Evolutionary conservation across 2,797 vertebrate species (phyloP), one percentile per base, ranked within the genome.

Genomic region (Megaceryle alcyon): DNA sequence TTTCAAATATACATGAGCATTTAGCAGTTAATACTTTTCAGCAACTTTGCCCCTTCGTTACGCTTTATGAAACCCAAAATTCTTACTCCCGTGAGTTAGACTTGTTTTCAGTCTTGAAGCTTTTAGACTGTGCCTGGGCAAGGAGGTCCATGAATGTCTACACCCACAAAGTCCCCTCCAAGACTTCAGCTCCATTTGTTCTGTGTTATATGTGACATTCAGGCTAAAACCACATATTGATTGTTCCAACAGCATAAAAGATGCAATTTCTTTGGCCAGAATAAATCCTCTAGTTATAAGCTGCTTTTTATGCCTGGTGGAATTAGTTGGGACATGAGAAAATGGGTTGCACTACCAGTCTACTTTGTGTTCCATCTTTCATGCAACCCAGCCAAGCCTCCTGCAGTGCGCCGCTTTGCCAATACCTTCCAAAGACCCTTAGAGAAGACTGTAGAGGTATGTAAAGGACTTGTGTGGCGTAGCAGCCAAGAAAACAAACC

Each of bases 231-330:
- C 23, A 20, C 10, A 0, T 35, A 37, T 85, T 84, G 84, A 22
- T 89, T 69, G 31, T 91, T 87, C 41, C 26, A 65, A 3, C 20
- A 17, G 39, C 0, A 2, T 51, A 72, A 84, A 12, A 63, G 44
- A 41, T 82, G 35, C 79, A 76, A 72, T 83, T 89, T 75, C 35
- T 92, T 73, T 88, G 82, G 64, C 68, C 56, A 8, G 44, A 64
- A 35, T 71, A 69, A 86, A 41, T 64, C 14, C n/a, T 69, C 3
- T 72, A 26, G 56, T 60, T 82, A 48, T 39, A 63, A 73, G 64
- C 31, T 37, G 29, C 18, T 80, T 77, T 65, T 49, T 87, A 10
- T 87, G 39, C 43, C 44, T 48, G 29, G 10, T 77, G 56, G 54
- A 41, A 49, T 80, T 64, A 76, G 44, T 7, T 80, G 64, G 51